Base-by-base conservation (phyloP, 2,888 invertebrate genomes). In the Callyntrura sp. region DNA sequence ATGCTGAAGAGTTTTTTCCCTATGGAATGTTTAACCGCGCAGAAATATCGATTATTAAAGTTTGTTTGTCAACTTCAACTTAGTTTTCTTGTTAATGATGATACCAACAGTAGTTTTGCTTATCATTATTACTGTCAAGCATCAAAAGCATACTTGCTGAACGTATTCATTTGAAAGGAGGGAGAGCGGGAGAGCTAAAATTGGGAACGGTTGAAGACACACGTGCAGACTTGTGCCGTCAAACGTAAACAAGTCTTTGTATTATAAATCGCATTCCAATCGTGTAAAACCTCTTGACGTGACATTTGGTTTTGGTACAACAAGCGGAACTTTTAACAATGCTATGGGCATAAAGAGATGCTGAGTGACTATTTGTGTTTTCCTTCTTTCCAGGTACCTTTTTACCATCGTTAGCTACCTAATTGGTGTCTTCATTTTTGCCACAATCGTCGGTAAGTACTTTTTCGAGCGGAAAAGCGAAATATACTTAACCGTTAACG, bases 401-500 rank as follows among this genome's bases (percentile, higher is more conserved):
- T 99, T 99, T 95, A 99, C 98, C 93, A 99, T 99, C 94, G 97
- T 98, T 94, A 98, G 98, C 95, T 99, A 99, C 95, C 96, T 99
- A 94, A 98, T 99, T 94, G 99, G 98, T 93, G 98, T 99, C 93
- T 99, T 99, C 96, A 98, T 99, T 95, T 99, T 99, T 95, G 98
- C 99, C 87, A 99, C 98, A 83, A 99, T 99, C 94, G 98, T 99
- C 91, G 98, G 96, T 96, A 94, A 96, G 96, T 65, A 35, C 57
- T 20, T 14, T n/a, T n/a, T n/a, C n/a, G n/a, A n/a, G n/a, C n/a
- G n/a, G n/a, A n/a, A n/a, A n/a, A n/a, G n/a, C n/a, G n/a, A n/a
- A n/a, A n/a, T 6, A 11, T n/a, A 1, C 17, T 57, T 57, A 17
- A 6, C 17, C 35, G 43, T 17, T 68, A 45, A 11, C 23, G 45